Conservation (phyloP, 2,113 vertebrate species). For the Phylloscopus trochiloides region DNA sequence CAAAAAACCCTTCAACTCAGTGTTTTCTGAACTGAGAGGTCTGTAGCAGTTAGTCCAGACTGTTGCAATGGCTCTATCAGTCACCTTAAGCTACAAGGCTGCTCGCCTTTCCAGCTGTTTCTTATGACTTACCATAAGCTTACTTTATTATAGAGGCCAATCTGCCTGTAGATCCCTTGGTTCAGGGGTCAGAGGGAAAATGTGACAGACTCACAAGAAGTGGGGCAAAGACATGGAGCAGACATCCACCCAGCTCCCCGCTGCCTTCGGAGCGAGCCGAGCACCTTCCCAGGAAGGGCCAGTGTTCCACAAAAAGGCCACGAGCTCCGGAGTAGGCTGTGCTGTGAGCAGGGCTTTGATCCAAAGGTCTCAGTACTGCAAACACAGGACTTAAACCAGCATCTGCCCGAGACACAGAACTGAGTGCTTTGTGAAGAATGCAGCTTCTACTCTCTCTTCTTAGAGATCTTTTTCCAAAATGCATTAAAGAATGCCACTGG, state of each 20-base stretch:
- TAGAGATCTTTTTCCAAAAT: not conserved
- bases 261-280: not conserved
- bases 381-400: not conserved
- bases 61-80: not conserved
- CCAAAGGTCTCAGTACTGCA: not conserved
- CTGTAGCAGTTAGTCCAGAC: accelerated
- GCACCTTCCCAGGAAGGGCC: not conserved
- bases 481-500: not conserved
- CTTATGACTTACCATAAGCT: not conserved
- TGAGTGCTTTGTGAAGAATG: accelerated
- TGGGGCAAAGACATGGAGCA: not conserved
- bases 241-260: accelerated
- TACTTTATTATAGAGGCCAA: not conserved
- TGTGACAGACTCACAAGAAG: not conserved
- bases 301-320: not conserved
- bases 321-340: accelerated
- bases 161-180: not conserved
- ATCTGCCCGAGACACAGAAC: not conserved
- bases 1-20: not conserved
- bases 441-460: not conserved
- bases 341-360: not conserved
- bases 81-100: accelerated
- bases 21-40: not conserved
- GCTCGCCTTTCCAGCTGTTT: no score
- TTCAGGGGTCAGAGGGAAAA: not conserved